Evolutionary conservation across 2,113 vertebrate genomes (phyloP).

Genomic region (Antechinus flavipes): DNA sequence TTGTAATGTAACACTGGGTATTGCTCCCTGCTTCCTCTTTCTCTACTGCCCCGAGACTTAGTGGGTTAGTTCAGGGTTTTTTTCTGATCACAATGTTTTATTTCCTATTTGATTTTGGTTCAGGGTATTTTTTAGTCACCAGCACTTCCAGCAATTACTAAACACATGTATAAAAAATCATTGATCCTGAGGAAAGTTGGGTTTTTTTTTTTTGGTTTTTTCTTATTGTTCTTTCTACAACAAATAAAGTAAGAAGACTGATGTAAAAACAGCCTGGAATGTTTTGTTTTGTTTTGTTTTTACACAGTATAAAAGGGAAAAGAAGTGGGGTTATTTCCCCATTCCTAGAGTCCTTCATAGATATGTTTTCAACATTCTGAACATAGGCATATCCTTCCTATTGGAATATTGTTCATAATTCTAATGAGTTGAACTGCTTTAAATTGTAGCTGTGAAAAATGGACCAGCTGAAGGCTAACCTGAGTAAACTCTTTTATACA

Average conservation of each 20-base stretch:
- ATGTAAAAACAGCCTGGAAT: background rate
- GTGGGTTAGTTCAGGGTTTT: background rate
- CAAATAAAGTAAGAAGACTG: background rate
- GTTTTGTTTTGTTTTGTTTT: background rate
- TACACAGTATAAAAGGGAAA: background rate
- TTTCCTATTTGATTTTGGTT: background rate
- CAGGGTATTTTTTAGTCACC: background rate
- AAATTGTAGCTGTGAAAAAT: background rate
- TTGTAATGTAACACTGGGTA: background rate
- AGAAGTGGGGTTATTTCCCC: background rate
- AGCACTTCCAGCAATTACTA: background rate
- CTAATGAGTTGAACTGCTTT: background rate
- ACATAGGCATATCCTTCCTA: background rate
- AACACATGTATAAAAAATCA: background rate
- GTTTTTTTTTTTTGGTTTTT: background rate
- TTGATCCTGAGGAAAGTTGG: background rate
- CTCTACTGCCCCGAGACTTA: background rate
- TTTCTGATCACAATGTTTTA: background rate
- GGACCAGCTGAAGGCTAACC: too few relatives aligned
- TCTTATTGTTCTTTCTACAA: background rate
- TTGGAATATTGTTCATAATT: background rate
- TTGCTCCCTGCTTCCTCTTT: background rate
- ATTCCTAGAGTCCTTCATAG: background rate
- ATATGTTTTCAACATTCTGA: background rate
- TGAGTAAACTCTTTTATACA: background rate